phyloP scores from a whole-genome alignment of 2,113 vertebrate species.

The Deroptyus accipitrinus region DNA sequence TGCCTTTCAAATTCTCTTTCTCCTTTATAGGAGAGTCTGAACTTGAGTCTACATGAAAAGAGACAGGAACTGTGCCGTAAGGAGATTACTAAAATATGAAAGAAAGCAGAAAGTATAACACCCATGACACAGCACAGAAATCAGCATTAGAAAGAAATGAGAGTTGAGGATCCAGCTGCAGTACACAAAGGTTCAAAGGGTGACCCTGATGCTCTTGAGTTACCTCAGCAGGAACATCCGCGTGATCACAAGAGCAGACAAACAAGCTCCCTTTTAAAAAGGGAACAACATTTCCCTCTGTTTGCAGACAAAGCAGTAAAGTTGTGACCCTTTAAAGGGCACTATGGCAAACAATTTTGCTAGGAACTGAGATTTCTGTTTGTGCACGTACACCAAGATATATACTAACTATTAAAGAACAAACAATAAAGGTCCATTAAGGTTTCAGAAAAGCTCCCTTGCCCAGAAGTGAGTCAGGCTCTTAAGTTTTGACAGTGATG shows the following conservation, averaged over 20 bases:
- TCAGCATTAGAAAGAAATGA: background rate
- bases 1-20: background rate
- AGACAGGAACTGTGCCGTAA: background rate
- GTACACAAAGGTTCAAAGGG: background rate
- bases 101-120: background rate
- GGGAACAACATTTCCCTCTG: background rate
- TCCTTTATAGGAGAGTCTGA: background rate
- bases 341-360: background rate
- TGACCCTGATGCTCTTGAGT: background rate
- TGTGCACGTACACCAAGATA: background rate
- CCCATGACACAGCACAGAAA: background rate
- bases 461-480: background rate
- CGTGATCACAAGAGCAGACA: background rate
- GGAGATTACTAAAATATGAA: background rate
- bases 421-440: background rate
- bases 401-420: background rate
- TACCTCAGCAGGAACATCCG: background rate
- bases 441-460: background rate
- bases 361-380: background rate
- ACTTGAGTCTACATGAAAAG: accelerated
- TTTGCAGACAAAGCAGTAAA: background rate
- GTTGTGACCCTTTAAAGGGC: background rate
- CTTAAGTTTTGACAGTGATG: background rate
- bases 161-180: background rate
- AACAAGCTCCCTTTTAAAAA: background rate